phyloP scores from a whole-genome alignment of 1,140 invertebrate genomes.

The Phymorhynchus buccinoides region DNA sequence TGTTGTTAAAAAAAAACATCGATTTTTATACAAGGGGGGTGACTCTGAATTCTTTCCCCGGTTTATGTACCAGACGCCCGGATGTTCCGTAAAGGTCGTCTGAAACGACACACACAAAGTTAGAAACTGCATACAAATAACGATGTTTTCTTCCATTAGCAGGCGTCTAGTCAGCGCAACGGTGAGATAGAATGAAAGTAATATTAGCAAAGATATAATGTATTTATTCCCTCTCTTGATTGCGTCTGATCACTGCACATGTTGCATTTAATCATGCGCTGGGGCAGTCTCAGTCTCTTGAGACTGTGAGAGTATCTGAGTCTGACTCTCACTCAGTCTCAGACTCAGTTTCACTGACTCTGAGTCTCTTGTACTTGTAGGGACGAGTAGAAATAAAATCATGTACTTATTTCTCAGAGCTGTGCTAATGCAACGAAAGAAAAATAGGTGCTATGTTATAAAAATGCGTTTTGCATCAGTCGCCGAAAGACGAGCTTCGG shows the following conservation, averaged over 20 bases:
- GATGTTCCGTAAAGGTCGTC: constrained; percentile 10
- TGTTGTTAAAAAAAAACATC: not conserved
- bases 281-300: no score
- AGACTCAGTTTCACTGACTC: no score
- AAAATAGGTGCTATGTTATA: no score
- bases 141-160: not conserved
- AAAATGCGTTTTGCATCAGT: no score
- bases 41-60: not conserved
- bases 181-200: not conserved
- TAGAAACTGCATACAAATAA: not conserved
- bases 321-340: no score
- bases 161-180: not conserved
- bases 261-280: not conserved
- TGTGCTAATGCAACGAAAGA: no score
- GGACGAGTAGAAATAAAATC: no score
- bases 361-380: no score
- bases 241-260: not conserved
- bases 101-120: not conserved
- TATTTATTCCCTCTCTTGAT: not conserved
- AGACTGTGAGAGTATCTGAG: no score
- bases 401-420: no score
- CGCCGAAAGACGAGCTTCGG: no score
- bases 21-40: not conserved
- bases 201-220: not conserved
- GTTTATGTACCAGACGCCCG: not conserved